Percentiles rank a stretch among this genome's conserved stretches.
phyloP scores from a whole-genome alignment of 1,140 invertebrate genomes.

The Panagrolaimus sp. region DNA sequence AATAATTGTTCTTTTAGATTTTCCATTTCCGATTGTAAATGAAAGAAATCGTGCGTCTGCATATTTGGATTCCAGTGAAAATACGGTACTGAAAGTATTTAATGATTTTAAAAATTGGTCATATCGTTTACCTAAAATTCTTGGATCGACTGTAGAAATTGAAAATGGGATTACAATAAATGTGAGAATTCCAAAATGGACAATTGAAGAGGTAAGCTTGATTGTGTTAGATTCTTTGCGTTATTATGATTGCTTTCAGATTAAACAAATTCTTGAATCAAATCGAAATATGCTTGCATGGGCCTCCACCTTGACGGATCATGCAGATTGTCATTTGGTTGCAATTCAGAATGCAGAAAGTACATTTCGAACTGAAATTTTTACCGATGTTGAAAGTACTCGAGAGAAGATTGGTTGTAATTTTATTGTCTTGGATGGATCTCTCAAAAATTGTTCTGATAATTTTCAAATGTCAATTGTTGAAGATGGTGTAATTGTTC shows the following conservation, averaged over 20 bases:
- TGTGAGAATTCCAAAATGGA: background rate
- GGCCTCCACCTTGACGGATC: background rate
- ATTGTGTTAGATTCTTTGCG: too few species aligned
- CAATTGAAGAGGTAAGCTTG: background rate
- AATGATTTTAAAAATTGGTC: slow-evolving; percentile 8
- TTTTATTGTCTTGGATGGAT: slow-evolving; percentile 2
- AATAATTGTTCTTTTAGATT: background rate
- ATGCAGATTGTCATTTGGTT: slow-evolving; percentile 3
- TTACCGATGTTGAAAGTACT: background rate
- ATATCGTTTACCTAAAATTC: background rate
- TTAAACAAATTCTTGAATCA: background rate
- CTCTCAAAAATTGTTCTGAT: slow-evolving; percentile 10
- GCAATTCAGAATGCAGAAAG: background rate
- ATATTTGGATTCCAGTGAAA: background rate
- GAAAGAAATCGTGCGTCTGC: background rate
- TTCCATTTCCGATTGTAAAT: slow-evolving; percentile 4
- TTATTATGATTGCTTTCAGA: too few species aligned
- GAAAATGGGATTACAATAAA: background rate
- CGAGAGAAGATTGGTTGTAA: background rate
- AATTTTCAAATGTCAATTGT: slow-evolving; percentile 33
- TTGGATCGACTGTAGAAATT: background rate
- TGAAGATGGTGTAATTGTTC: slow-evolving; percentile 34
- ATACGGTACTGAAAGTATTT: slow-evolving; percentile 2
- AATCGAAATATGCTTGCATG: background rate
- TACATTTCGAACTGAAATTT: slow-evolving; percentile 9